phyloP scores from a whole-genome alignment of 2,113 vertebrate genomes.

The Pitta sordida region DNA sequence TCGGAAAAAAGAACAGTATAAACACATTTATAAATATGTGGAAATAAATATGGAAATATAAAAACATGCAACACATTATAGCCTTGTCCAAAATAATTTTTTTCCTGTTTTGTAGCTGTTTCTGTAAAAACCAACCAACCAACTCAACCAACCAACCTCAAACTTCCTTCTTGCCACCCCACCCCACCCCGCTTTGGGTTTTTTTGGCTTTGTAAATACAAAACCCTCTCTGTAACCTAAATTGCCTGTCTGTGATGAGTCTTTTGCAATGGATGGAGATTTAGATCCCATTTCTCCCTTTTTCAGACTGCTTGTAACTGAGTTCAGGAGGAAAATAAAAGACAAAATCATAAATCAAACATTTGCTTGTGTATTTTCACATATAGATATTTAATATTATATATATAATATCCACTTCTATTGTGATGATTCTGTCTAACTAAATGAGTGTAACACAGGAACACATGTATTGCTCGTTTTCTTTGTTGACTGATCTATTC shows the following conservation, averaged over 20 bases:
- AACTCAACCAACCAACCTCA: no score
- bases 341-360: neutral
- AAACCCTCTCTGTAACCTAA: neutral
- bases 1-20: neutral
- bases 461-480: neutral
- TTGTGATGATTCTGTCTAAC: neutral
- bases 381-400: no score
- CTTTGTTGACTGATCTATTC: neutral
- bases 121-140: neutral
- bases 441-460: neutral
- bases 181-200: no score
- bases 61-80: neutral
- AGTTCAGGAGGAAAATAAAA: neutral
- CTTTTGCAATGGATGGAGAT: neutral
- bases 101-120: neutral
- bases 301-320: neutral
- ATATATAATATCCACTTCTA: fast-evolving
- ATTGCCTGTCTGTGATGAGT: neutral
- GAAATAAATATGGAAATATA: neutral
- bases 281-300: neutral
- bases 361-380: neutral
- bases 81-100: neutral
- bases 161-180: no score
- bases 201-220: neutral
- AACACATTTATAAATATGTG: no score